Percentiles rank a stretch among this genome's conserved stretches.
phyloP scores from a whole-genome alignment of 2,888 invertebrate species.

The Hartigia nigra region DNA sequence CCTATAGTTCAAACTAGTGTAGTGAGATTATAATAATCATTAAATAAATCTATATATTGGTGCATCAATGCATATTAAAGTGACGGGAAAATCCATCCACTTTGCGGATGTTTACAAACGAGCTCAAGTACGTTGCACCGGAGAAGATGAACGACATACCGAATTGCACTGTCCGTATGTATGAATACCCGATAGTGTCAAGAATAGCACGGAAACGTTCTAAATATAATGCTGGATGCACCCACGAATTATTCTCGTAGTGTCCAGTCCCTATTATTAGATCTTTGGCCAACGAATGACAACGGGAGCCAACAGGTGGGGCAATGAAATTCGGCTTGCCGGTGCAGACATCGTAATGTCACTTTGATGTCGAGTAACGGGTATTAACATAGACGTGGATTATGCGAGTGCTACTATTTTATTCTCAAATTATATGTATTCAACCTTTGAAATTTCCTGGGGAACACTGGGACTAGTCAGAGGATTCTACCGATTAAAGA shows the following conservation, averaged over 20 bases:
- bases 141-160: not conserved
- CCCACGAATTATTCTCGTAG: constrained; percentile 40
- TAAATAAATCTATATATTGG: not conserved
- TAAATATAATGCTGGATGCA: constrained; percentile 30
- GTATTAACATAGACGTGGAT: not conserved
- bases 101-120: not conserved
- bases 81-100: not conserved
- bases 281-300: constrained; percentile 22
- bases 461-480: too few relatives aligned
- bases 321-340: not conserved
- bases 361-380: not conserved
- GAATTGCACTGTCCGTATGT: not conserved
- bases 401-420: not conserved
- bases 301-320: constrained; percentile 46
- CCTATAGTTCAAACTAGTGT: not conserved
- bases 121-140: not conserved
- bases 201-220: constrained; percentile 24
- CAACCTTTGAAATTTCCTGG: not conserved
- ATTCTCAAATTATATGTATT: not conserved
- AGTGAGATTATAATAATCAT: not conserved
- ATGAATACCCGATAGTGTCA: not conserved
- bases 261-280: constrained; percentile 36
- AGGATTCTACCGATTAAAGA: not conserved
- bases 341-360: not conserved
- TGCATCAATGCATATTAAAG: not conserved